Base-by-base conservation (phyloP, 1,140 invertebrate species). In the Ylistrum balloti region DNA sequence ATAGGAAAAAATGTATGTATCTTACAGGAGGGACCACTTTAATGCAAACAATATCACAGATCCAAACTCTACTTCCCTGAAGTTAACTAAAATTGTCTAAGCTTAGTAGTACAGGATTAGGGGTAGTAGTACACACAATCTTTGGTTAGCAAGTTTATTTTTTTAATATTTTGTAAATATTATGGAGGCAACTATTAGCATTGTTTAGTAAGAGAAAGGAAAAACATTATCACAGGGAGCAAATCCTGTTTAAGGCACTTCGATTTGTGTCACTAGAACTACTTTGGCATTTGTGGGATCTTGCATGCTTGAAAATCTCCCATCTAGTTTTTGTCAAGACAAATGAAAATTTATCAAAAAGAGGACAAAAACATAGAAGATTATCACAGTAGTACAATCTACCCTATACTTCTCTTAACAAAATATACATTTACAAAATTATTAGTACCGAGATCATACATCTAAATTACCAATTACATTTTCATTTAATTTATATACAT, bases 201-300 rank as follows among this genome's bases (percentile, higher is more conserved):
- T 28, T 74, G 56, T 74, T 74, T 74, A 74, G 56, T 74, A 74
- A 74, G 56, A 74, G 1, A 74, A 74, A 74, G 56, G 56, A 28
- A 22, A 74, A 74, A 74, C 22, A 1, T 74, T 5, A 17, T 17
- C 10, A 45, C 41, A 74, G 17, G 56, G 56, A 74, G 22, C 28
- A n/a, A 74, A 74, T 74, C 56, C 22, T 74, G 22, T 74, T 74
- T n/a, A 74, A 74, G 56, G 56, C 56, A 74, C 56, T 74, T 74
- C 22, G 56, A 28, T 74, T 74, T 74, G 56, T 74, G 56, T 74
- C 56, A 5, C 56, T 74, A 74, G 56, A 74, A 74, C 56, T 74
- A 74, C 56, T 74, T 74, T 74, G 56, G 56, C 56, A 74, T 74
- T 74, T 74, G 9, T 74, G 56, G 56, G 56, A 74, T 74, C 56